These are phyloP conservation scores for Calephelis virginiensis DNA, from an alignment of 1,140 invertebrate genomes.

Conservation along the genomic window DNA sequence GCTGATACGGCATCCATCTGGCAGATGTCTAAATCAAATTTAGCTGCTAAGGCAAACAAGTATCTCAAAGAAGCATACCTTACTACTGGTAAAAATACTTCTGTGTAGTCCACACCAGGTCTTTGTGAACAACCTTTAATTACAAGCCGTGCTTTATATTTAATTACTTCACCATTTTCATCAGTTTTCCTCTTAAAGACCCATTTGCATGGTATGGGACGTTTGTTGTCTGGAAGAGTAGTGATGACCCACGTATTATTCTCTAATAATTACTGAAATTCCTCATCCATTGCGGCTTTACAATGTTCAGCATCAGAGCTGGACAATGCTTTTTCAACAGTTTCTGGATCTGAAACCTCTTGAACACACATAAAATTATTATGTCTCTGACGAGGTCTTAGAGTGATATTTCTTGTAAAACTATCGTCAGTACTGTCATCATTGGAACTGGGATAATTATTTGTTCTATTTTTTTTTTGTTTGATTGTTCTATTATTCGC, in stretches of 20 bases:
- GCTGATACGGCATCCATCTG: conserved; percentile 46
- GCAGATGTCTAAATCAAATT: conserved; percentile 44
- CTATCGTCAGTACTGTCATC: no score
- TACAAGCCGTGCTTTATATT: neutral
- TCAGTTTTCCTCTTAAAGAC: neutral
- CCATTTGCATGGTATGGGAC: neutral
- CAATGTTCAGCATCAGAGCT: neutral
- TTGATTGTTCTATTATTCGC: no score
- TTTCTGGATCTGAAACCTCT: conserved; percentile 21
- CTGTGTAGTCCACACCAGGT: neutral
- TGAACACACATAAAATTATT: conserved; percentile 21
- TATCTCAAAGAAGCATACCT: conserved; percentile 49
- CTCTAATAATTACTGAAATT: neutral
- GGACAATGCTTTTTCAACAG: conserved; percentile 16
- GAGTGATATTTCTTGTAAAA: conserved; percentile 21
- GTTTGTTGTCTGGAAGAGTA: neutral
- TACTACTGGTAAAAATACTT: conserved; percentile 30
- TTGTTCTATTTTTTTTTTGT: no score
- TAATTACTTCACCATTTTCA: neutral
- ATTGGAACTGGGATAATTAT: no score
- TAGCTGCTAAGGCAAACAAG: conserved; percentile 51
- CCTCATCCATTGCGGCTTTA: neutral
- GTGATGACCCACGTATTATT: neutral
- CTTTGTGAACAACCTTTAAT: conserved; percentile 2
- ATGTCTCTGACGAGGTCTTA: conserved; percentile 20